Percentiles rank a stretch among this genome's conserved stretches.
phyloP scores from a whole-genome alignment of 2,888 invertebrate genomes.

The Hypolimnas misippus region DNA sequence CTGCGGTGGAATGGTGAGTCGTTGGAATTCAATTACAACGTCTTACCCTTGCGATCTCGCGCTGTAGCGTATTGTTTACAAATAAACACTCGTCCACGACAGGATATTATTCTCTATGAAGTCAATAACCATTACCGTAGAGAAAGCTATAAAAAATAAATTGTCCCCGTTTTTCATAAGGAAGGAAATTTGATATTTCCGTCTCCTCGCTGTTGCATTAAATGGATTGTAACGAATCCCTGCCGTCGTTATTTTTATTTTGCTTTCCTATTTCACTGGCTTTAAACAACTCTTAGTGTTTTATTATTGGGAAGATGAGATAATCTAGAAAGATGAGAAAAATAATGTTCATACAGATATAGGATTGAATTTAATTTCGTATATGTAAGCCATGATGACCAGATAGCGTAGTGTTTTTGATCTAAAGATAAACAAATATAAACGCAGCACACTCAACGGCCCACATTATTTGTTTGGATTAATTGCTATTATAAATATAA shows the following conservation, averaged over 20 bases:
- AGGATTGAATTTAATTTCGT: too few relatives aligned
- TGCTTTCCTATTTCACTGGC: conserved; percentile 1
- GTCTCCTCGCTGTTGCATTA: conserved; percentile 17
- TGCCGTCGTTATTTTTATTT: conserved; percentile 15
- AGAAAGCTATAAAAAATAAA: conserved; percentile 13
- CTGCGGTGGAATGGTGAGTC: conserved; percentile 1
- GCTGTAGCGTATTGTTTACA: neutral
- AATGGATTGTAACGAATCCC: conserved; percentile 29
- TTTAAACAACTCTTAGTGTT: conserved; percentile 4
- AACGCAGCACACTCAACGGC: too few relatives aligned
- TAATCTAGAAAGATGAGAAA: neutral
- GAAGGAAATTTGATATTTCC: conserved; percentile 28
- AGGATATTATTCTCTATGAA: conserved; percentile 14
- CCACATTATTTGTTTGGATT: too few relatives aligned
- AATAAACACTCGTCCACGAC: conserved; percentile 1
- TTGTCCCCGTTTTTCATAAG: conserved; percentile 18
- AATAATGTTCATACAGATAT: neutral
- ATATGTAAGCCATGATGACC: too few relatives aligned
- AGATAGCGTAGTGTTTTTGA: too few relatives aligned
- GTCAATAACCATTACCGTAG: conserved; percentile 7
- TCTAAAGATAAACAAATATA: too few relatives aligned
- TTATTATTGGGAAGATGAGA: neutral
- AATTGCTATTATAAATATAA: too few relatives aligned
- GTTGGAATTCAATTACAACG: conserved; percentile 27
- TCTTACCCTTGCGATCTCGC: conserved; percentile 19